A percentile compares a stretch with the other conserved stretches of the same genome.
These are phyloP conservation scores for Thinocorus orbignyianus DNA, from an alignment of 2,113 vertebrate species.

Conservation along the genomic window DNA sequence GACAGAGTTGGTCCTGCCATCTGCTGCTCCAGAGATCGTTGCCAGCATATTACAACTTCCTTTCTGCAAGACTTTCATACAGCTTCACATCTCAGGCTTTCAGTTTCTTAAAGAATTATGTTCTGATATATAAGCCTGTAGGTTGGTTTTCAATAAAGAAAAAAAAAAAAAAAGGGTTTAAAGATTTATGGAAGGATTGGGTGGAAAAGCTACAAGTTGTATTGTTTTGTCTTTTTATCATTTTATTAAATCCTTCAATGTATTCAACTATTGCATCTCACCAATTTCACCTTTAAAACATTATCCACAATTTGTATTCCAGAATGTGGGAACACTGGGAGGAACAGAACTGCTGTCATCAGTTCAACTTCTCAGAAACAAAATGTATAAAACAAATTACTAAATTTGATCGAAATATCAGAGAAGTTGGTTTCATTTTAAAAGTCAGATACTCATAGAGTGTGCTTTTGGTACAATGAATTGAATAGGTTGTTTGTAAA, in stretches of 20 bases:
- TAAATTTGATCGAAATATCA: not conserved
- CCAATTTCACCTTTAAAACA: not conserved
- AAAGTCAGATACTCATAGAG: not conserved
- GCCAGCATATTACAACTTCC: not conserved
- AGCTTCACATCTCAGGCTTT: not conserved
- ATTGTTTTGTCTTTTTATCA: not conserved
- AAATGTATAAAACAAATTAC: not conserved
- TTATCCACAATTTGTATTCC: not conserved
- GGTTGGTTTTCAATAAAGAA: not conserved
- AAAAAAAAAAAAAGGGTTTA: not conserved
- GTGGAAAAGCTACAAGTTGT: not conserved
- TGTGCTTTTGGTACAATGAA: not conserved
- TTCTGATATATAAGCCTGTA: not conserved
- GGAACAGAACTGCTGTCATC: not conserved
- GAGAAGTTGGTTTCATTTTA: not conserved
- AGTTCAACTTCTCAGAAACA: not conserved
- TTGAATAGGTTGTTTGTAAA: not conserved
- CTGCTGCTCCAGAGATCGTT: conserved; percentile 27
- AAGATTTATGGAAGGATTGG: not conserved
- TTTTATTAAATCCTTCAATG: not conserved
- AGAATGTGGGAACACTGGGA: not conserved
- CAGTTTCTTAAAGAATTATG: not conserved
- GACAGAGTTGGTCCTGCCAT: conserved; percentile 40
- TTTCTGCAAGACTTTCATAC: not conserved
- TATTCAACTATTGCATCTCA: not conserved